phyloP scores from a whole-genome alignment of 1,140 invertebrate genomes.

The Monochamus saltuarius region DNA sequence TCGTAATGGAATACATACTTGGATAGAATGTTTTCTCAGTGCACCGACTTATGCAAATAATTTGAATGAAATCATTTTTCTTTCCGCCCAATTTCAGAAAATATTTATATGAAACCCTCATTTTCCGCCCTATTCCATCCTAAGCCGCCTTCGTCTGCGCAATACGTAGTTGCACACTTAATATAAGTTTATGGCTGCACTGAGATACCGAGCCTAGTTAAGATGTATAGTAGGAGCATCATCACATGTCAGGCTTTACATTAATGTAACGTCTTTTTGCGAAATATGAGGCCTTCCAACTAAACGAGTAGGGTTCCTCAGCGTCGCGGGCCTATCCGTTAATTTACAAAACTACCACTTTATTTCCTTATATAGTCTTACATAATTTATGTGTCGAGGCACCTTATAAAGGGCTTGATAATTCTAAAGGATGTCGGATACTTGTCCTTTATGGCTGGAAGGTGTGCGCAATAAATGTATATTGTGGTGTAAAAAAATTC shows the following conservation, averaged over 20 bases:
- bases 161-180: conserved; percentile 24
- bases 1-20: no score
- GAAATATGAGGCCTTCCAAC: conserved; percentile 16
- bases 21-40: no score
- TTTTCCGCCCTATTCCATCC: neutral
- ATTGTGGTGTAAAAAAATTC: no score
- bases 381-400: conserved; percentile 11
- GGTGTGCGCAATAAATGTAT: no score
- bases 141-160: neutral
- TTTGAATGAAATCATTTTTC: neutral
- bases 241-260: conserved; percentile 34
- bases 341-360: conserved; percentile 14
- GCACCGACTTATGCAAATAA: no score
- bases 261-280: conserved; percentile 32
- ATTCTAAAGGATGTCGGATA: no score
- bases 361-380: conserved; percentile 11
- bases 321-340: conserved; percentile 10
- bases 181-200: conserved; percentile 33
- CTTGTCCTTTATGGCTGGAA: no score
- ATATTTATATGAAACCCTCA: no score
- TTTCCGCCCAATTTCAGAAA: no score
- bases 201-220: conserved; percentile 32
- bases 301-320: conserved; percentile 4
- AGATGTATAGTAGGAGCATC: conserved; percentile 30
- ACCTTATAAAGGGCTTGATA: no score